Evolutionary conservation across 2,888 invertebrate genomes (phyloP).

Genomic region (Cephus spinipes): DNA sequence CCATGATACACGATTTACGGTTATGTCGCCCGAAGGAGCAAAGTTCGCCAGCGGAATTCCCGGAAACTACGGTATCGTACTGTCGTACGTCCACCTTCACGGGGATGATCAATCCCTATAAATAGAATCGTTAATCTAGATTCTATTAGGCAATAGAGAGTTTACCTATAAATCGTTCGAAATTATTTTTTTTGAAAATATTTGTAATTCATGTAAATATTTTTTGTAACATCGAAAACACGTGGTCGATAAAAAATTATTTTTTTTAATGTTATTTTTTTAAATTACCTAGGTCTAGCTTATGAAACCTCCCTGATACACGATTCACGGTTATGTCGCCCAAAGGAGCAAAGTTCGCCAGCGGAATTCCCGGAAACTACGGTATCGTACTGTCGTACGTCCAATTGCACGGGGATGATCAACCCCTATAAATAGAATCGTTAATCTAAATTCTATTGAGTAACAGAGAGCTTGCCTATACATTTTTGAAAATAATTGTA

Average conservation of each 20-base stretch:
- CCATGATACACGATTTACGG: neutral
- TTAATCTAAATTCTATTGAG: neutral
- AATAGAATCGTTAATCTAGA: neutral
- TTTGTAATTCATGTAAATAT: too few relatives aligned
- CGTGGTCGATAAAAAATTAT: too few relatives aligned
- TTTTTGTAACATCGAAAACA: too few relatives aligned
- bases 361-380: neutral
- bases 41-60: neutral
- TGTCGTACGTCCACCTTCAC: neutral
- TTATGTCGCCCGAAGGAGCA: neutral
- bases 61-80: neutral
- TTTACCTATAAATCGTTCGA: neutral
- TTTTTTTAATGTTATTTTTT: neutral
- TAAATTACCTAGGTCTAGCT: neutral
- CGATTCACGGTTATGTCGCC: neutral
- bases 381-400: neutral
- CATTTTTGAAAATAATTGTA: neutral
- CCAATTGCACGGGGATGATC: neutral
- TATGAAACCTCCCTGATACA: neutral
- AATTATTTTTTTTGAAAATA: too few relatives aligned
- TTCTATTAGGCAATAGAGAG: neutral
- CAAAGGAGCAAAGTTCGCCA: neutral
- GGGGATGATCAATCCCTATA: neutral
- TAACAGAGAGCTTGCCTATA: neutral
- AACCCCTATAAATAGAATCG: neutral